Evolutionary conservation across 2,888 invertebrate species (phyloP).

Genomic region (Nymphalis polychloros): DNA sequence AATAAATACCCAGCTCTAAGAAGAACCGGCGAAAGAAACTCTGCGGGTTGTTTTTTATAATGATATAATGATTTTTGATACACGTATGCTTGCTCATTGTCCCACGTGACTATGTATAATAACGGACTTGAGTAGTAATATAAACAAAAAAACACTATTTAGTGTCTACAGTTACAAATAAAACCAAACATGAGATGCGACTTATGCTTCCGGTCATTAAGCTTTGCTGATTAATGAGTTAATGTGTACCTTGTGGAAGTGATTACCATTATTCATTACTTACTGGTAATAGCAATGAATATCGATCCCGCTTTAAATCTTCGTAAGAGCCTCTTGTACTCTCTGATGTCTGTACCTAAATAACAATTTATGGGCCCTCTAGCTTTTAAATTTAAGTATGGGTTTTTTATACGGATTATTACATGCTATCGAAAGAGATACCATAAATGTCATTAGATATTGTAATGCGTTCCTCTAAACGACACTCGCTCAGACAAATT

Average conservation of each 20-base stretch:
- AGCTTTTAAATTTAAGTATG: conserved; percentile 35
- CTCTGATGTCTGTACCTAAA: conserved; percentile 29
- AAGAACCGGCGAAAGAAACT: too few relatives aligned
- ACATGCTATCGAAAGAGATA: conserved; percentile 33
- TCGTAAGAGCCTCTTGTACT: conserved; percentile 23
- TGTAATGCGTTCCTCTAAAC: conserved; percentile 37
- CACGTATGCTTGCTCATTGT: too few relatives aligned
- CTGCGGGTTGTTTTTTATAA: too few relatives aligned
- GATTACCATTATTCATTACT: conserved; percentile 25
- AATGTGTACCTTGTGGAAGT: conserved; percentile 22
- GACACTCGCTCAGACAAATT: conserved; percentile 38
- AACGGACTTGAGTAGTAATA: conserved; percentile 9
- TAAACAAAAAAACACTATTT: conserved; percentile 22
- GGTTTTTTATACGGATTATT: conserved; percentile 38
- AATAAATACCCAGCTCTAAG: too few relatives aligned
- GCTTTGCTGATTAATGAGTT: conserved; percentile 28
- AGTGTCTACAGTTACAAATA: conserved; percentile 22
- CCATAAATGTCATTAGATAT: conserved; percentile 39
- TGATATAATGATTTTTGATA: neutral
- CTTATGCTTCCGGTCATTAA: conserved; percentile 35
- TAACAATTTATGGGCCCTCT: conserved; percentile 32
- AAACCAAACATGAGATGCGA: conserved; percentile 19
- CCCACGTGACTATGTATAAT: neutral
- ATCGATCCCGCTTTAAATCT: conserved; percentile 23
- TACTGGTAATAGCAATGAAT: conserved; percentile 14